These are phyloP conservation scores for Enoplolaimus lenunculus DNA, from an alignment of 2,888 invertebrate species.

Conservation along the genomic window DNA sequence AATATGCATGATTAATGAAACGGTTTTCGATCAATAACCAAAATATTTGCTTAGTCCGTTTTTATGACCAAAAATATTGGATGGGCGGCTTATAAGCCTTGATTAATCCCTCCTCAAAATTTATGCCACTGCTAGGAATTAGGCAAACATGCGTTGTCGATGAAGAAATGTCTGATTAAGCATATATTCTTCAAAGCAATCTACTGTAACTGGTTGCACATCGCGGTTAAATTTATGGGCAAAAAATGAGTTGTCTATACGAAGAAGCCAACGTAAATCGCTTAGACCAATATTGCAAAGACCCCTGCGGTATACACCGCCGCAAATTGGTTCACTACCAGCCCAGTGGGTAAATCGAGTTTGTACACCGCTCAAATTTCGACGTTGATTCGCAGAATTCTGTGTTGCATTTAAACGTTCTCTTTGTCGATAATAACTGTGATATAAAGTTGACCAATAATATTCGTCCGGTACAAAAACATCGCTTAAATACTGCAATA, in stretches of 20 bases:
- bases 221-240: constrained; percentile 38
- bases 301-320: constrained; percentile 34
- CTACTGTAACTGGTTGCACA: constrained; percentile 33
- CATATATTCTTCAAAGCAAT: constrained; percentile 38
- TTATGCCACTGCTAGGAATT: no score
- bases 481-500: constrained; percentile 14
- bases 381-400: neutral
- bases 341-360: constrained; percentile 24
- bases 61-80: no score
- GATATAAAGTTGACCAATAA: constrained; percentile 22
- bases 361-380: neutral
- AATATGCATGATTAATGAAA: no score
- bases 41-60: no score
- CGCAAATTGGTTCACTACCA: constrained; percentile 25
- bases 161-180: constrained; percentile 30
- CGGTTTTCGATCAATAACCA: no score
- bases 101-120: no score
- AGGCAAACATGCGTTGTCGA: no score
- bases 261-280: constrained; percentile 32
- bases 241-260: constrained; percentile 32
- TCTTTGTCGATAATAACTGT: neutral
- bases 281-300: constrained; percentile 38
- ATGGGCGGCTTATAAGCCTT: no score
- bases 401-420: neutral
- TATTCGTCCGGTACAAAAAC: constrained; percentile 22